A percentile compares a stretch with the other conserved stretches of the same genome.
phyloP scores from a whole-genome alignment of 2,113 vertebrate species.

The Mionectes macconnelli region DNA sequence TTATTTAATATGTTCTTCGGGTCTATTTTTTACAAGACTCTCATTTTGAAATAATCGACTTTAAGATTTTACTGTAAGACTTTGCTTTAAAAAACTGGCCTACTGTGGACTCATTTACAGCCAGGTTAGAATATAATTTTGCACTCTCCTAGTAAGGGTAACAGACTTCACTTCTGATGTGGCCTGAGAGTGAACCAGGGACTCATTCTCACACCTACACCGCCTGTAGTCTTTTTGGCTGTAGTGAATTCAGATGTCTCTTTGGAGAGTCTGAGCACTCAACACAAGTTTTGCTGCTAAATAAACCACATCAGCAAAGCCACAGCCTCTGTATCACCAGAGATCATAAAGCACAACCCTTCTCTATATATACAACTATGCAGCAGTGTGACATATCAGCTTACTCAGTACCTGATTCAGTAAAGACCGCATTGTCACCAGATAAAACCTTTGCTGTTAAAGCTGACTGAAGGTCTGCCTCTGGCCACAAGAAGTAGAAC shows the following conservation, averaged over 20 bases:
- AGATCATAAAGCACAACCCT: background rate
- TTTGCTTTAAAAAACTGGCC: background rate
- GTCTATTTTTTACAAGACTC: background rate
- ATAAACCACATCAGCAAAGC: background rate
- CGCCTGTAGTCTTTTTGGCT: background rate
- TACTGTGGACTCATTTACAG: background rate
- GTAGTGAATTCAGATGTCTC: background rate
- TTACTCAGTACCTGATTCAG: background rate
- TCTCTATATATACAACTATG: no score
- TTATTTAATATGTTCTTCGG: background rate
- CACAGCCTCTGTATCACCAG: no score
- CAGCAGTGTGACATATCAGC: fast-evolving
- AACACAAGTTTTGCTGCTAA: background rate
- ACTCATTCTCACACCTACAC: background rate
- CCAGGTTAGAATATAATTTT: background rate
- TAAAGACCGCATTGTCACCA: fast-evolving
- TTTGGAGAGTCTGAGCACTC: background rate
- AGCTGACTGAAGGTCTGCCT: background rate
- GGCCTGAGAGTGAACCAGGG: background rate
- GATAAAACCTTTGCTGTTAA: background rate
- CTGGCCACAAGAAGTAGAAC: background rate
- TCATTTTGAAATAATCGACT: background rate
- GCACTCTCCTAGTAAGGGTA: background rate
- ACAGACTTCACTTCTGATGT: background rate
- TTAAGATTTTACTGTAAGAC: background rate